Evolutionary conservation across 1,140 invertebrate species (phyloP).

Genomic region (Babylonia areolata): DNA sequence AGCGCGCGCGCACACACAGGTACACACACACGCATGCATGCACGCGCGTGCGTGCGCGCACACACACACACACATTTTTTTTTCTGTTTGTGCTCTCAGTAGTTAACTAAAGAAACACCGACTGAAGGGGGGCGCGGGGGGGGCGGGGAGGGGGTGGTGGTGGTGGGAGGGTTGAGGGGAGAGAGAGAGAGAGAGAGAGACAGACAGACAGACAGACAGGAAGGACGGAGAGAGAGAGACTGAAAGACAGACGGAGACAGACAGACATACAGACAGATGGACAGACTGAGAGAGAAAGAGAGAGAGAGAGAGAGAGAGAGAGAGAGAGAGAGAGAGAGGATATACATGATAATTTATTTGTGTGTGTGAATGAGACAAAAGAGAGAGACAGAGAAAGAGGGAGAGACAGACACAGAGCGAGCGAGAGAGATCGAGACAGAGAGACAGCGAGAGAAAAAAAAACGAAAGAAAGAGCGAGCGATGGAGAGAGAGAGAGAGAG

Average conservation of each 20-base stretch:
- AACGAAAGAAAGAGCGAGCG: not conserved
- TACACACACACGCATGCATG: too few relatives aligned
- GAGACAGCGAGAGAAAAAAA: not conserved
- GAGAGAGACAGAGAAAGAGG: slow-evolving; percentile 24
- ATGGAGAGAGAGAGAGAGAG: not conserved
- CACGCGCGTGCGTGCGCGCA: too few relatives aligned
- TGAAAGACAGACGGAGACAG: slow-evolving; percentile 2
- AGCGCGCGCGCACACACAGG: too few relatives aligned
- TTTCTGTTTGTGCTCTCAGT: too few relatives aligned
- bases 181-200: slow-evolving; percentile 35
- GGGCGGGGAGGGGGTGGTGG: too few relatives aligned
- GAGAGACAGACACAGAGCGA: slow-evolving; percentile 13
- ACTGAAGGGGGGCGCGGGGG: not conserved
- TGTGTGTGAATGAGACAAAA: not conserved
- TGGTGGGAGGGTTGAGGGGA: too few relatives aligned
- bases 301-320: slow-evolving; percentile 33
- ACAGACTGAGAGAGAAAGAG: slow-evolving; percentile 30
- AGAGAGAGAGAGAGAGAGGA: slow-evolving; percentile 29
- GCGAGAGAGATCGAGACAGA: not conserved
- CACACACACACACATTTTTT: too few relatives aligned
- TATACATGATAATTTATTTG: too few relatives aligned
- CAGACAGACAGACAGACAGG: slow-evolving; percentile 13
- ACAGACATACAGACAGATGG: not conserved
- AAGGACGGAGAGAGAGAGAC: slow-evolving; percentile 29
- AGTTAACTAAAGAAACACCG: not conserved